Base-by-base conservation (phyloP, 2,113 vertebrate genomes). In the Peucedramus taeniatus region DNA sequence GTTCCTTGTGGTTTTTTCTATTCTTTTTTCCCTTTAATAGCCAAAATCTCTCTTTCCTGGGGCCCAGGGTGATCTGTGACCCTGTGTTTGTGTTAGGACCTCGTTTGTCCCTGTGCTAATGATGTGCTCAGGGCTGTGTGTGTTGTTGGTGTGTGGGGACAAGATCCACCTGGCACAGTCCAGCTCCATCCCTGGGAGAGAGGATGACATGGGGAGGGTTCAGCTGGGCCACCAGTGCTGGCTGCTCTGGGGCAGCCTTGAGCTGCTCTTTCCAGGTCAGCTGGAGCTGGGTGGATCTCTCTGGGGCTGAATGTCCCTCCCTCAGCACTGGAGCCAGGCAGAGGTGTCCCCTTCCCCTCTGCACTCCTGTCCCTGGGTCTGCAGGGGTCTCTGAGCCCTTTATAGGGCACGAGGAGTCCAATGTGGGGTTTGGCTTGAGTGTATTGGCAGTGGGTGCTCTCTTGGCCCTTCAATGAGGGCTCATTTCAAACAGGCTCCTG, bases 371-470 rank as follows among this genome's bases (percentile, higher is more conserved):
- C 35, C 11, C 26, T 66, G 71, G 30, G 6, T 75, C 51, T 83
- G 44, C 23, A 60, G 65, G 18, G 47, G 6, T 79, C 50, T 72
- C 70, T 30, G 56, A 76, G 33, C 54, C 50, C n/a, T 70, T 49
- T 1, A 3, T 13, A 35, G 37, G 12, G 53, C 37, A 15, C 0
- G 0, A 31, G 50, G 50, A 63, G 51, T 16, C 39, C 27, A 1
- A 27, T 21, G n/a, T 69, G 53, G 30, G 24, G 11, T 53, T 91
- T 78, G 50, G 33, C 15, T 49, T 44, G 64, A 56, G 13, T 2
- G 1, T 31, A 40, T 44, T 80, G 64, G 45, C 49, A 15, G 37
- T 39, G 63, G 60, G 16, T 28, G 12, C 26, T 63, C 30, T 72
- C 66, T 37, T 70, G 57, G 44, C 75, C 20, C 54, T 51, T 59